Evolutionary conservation across 2,888 invertebrate genomes (phyloP), one percentile per base, ranked within the genome.

Genomic region (Caenorhabditis wallacei): DNA sequence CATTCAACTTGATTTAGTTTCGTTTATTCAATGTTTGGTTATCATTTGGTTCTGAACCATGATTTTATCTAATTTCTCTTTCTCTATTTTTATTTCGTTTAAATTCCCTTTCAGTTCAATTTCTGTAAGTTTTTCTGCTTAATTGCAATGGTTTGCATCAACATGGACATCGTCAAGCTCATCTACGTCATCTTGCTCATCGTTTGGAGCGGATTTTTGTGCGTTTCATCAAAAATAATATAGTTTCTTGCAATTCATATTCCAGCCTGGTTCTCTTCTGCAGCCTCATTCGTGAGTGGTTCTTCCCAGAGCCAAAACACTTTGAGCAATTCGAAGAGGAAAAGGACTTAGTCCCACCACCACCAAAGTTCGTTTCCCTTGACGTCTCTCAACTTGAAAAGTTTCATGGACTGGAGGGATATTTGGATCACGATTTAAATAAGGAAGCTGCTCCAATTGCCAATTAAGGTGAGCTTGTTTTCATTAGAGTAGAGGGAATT

Each of bases 361-460:
- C 37, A 30, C 56, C 46, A n/a, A 37, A 24, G 10, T 66, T 30
- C 24, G 48, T 75, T 2, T 22, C 57, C 26, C 57, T 75, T 1
- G 75, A 66, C 26, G 66, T 75, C 7, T 46, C 54, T 8, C n/a
- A 57, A 5, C 75, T 75, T 16, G 66, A 75, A 16, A 22, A 46
- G 2, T 13, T 37, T 1, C 40, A 61, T n/a, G 72, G 54, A 0
- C 24, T 43, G 1, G 46, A 43, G 8, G 46, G 24, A 1, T 30
- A 26, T 26, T n/a, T 24, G 0, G 40, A 10, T 13, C 2, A 53
- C 10, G 8, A 61, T 0, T 24, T 13, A 1, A 16, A n/a, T 26
- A 22, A n/a, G 1, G 71, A 63, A 24, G 53, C 61, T 1, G 11
- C 11, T n/a, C 61, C 8, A 7, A 24, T 72, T n/a, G 11, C 53